A percentile compares a stretch with the other conserved stretches of the same genome.
These are phyloP conservation scores for Tetragonisca angustula DNA, from an alignment of 2,888 invertebrate species.

Conservation along the genomic window DNA sequence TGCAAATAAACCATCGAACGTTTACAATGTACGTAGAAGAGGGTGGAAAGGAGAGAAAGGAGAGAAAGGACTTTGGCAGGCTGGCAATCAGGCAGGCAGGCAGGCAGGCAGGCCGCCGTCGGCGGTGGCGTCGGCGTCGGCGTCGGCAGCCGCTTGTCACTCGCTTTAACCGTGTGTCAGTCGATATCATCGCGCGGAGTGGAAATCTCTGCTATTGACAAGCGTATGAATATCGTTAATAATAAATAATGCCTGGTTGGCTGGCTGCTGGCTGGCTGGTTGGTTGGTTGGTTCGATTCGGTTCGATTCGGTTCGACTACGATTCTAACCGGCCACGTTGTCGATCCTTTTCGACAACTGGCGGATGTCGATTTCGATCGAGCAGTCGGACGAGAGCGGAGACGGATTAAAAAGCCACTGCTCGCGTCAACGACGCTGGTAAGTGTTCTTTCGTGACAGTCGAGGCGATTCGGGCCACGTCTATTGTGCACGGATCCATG, in stretches of 20 bases:
- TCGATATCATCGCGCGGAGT: slow-evolving; percentile 77
- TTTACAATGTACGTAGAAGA: slow-evolving; percentile 69
- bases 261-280: background rate
- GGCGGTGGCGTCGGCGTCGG: slow-evolving; percentile 52
- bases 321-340: background rate
- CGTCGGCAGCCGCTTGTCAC: slow-evolving; percentile 72
- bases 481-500: slow-evolving; percentile 19
- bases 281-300: background rate
- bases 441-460: slow-evolving; percentile 53
- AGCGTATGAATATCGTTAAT: slow-evolving; percentile 80
- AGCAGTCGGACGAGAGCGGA: slow-evolving; percentile 56
- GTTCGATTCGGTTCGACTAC: background rate
- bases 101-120: slow-evolving; percentile 38
- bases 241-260: slow-evolving; percentile 74
- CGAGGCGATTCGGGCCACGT: slow-evolving; percentile 29
- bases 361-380: slow-evolving; percentile 55
- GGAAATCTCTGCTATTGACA: slow-evolving; percentile 82
- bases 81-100: slow-evolving; percentile 37
- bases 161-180: slow-evolving; percentile 76
- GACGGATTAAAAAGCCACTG: slow-evolving; percentile 62
- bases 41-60: slow-evolving; percentile 43
- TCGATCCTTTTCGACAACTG: slow-evolving; percentile 36
- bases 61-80: slow-evolving; percentile 54
- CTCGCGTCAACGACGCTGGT: slow-evolving; percentile 45
- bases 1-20: slow-evolving; percentile 70